Percentiles rank a stretch among this genome's conserved stretches.
Evolutionary conservation across 2,797 vertebrate species (phyloP).

Genomic region (Melanogrammus aeglefinus): DNA sequence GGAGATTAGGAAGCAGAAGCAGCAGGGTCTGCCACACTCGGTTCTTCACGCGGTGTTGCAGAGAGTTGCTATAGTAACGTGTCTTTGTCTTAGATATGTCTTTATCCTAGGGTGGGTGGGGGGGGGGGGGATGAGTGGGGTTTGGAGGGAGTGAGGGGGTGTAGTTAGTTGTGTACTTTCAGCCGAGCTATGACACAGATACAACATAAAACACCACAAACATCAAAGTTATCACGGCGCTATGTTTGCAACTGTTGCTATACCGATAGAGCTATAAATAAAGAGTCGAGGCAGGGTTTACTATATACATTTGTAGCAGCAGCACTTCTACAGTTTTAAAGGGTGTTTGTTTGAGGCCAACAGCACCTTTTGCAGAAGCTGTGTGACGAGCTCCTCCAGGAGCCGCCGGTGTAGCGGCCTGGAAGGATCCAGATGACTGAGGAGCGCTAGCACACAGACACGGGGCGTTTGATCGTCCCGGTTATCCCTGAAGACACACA

Average conservation of each 20-base stretch:
- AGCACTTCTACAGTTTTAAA: background rate
- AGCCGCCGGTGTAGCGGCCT: constrained; percentile 74
- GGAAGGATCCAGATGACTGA: constrained; percentile 79
- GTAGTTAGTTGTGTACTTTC: background rate
- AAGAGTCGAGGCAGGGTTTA: background rate
- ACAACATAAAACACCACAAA: background rate
- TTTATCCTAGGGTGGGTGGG: constrained; percentile 75
- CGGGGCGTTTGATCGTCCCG: constrained; percentile 88
- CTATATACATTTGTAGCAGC: background rate
- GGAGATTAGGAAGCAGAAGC: constrained; percentile 84
- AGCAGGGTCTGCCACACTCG: constrained; percentile 89
- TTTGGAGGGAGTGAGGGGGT: background rate
- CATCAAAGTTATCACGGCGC: background rate
- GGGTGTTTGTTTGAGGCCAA: background rate
- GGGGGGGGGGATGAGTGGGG: background rate
- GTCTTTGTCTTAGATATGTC: constrained; percentile 80
- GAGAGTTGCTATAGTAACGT: constrained; percentile 88
- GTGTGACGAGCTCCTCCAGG: constrained; percentile 79
- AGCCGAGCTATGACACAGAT: background rate
- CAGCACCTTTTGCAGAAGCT: constrained; percentile 84
- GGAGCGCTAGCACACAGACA: constrained; percentile 82
- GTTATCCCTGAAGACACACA: constrained; percentile 63
- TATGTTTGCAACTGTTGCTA: background rate
- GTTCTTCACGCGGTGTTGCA: constrained; percentile 90
- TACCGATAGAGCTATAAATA: background rate